Evolutionary conservation across 1,140 invertebrate genomes (phyloP).

Genomic region (Ceratina calcarata): DNA sequence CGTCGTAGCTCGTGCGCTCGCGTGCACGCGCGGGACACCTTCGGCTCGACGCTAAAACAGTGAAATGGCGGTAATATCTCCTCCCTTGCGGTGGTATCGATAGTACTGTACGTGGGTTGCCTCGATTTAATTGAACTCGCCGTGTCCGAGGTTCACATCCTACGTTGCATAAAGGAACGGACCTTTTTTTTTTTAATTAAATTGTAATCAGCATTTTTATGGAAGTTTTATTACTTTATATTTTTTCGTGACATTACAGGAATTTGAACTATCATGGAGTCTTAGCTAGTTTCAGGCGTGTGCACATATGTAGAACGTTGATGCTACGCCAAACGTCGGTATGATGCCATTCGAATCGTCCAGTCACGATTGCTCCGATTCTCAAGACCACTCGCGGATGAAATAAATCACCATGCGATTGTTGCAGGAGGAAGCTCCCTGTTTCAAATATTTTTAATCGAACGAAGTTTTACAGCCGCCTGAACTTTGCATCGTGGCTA

Average conservation of each 20-base stretch:
- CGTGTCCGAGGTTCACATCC: too few species aligned
- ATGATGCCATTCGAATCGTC: slow-evolving; percentile 21
- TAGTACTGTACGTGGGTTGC: too few species aligned
- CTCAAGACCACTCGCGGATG: slow-evolving; percentile 44
- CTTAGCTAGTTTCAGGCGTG: too few species aligned
- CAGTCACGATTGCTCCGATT: slow-evolving; percentile 47
- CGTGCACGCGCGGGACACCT: slow-evolving; percentile 19
- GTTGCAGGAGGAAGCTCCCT: slow-evolving; percentile 9
- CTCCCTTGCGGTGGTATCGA: neutral
- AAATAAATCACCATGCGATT: slow-evolving; percentile 33
- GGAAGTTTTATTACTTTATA: too few species aligned
- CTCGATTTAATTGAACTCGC: neutral
- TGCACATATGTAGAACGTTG: neutral
- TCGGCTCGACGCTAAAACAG: neutral
- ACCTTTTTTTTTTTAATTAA: too few species aligned
- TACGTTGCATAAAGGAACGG: too few species aligned
- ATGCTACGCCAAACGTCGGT: neutral
- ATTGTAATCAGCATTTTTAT: too few species aligned
- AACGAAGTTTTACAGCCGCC: slow-evolving; percentile 20
- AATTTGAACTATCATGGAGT: too few species aligned
- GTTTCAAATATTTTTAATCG: neutral
- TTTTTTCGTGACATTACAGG: too few species aligned
- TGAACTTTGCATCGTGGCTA: neutral
- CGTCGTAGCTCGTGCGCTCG: slow-evolving; percentile 29
- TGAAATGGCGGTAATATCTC: slow-evolving; percentile 28